Evolutionary conservation across 2,797 vertebrate species (phyloP).

Genomic region (Falco biarmicus): DNA sequence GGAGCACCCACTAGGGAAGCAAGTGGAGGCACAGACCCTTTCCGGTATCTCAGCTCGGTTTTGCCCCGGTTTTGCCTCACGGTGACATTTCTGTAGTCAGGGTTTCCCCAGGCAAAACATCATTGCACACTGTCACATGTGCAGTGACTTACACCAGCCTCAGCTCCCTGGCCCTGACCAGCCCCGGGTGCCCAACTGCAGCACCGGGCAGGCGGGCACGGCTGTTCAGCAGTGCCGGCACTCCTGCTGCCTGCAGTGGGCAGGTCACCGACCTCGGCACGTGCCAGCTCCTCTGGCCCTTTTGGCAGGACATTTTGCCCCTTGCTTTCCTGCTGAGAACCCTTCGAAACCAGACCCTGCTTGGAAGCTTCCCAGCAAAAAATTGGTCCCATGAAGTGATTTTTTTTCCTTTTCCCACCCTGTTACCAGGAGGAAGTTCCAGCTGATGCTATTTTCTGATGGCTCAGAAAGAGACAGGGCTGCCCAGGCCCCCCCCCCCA

Average conservation of each 20-base stretch:
- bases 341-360: background rate
- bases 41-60: background rate
- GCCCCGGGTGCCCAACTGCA: background rate
- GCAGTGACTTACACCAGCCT: background rate
- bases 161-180: background rate
- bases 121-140: background rate
- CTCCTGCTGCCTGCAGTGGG: background rate
- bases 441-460: background rate
- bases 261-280: background rate
- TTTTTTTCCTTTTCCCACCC: background rate
- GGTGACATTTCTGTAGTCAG: background rate
- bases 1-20: background rate
- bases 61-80: background rate
- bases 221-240: background rate
- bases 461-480: background rate
- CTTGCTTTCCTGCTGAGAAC: background rate
- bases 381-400: background rate
- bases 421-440: background rate
- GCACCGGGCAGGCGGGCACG: background rate
- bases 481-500: background rate
- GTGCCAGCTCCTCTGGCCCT: rapidly evolving
- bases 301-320: background rate
- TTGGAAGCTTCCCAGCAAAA: background rate
- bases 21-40: rapidly evolving
- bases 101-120: background rate